phyloP scores from a whole-genome alignment of 1,140 invertebrate genomes.

The Diorhabda sublineata region DNA sequence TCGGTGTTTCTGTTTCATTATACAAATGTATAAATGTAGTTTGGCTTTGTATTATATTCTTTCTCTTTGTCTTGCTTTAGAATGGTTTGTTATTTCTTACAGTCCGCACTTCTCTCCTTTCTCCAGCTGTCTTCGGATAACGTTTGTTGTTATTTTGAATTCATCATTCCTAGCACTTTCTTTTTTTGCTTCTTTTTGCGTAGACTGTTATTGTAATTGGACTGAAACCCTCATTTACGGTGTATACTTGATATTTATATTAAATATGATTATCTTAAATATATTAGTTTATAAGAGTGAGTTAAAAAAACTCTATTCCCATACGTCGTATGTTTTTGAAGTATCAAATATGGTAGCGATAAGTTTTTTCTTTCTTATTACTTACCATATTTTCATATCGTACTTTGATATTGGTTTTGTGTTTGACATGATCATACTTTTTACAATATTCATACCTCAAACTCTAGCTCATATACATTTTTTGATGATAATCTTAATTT shows the following conservation, averaged over 20 bases:
- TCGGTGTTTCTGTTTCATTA: neutral
- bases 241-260: neutral
- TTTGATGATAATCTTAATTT: neutral
- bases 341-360: neutral
- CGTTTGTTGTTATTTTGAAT: neutral
- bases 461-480: neutral
- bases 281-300: neutral
- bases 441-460: neutral
- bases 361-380: neutral
- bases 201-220: neutral
- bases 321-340: neutral
- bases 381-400: neutral
- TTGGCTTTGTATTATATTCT: neutral
- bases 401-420: neutral
- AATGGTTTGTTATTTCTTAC: neutral
- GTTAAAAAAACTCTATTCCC: neutral
- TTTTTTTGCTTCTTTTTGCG: neutral
- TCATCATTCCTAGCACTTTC: neutral
- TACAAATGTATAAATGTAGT: neutral
- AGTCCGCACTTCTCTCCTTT: neutral
- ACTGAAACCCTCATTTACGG: neutral
- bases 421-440: neutral
- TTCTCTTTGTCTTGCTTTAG: neutral
- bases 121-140: neutral
- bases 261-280: neutral